Evolutionary conservation across 2,888 invertebrate species (phyloP).

Genomic region (Aspidapion aeneum): DNA sequence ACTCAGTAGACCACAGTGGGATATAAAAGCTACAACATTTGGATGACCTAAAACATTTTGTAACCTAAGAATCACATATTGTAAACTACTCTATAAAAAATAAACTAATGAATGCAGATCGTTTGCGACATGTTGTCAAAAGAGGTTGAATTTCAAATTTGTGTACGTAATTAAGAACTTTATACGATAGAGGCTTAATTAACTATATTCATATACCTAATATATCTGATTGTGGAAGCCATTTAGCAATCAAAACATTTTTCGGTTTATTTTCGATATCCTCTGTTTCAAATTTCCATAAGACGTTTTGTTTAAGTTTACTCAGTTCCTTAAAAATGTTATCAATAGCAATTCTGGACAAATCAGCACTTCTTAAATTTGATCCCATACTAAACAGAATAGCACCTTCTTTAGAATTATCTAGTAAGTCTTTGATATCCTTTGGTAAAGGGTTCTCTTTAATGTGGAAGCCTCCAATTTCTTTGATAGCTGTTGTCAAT

Average conservation of each 20-base stretch:
- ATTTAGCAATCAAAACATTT: constrained; percentile 45
- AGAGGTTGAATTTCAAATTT: no score
- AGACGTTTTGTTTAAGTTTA: constrained; percentile 43
- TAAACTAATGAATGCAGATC: no score
- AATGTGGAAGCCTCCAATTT: constrained; percentile 55
- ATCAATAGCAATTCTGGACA: constrained; percentile 37
- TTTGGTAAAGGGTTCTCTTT: constrained; percentile 26
- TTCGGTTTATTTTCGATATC: constrained; percentile 35
- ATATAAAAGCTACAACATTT: no score
- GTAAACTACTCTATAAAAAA: no score
- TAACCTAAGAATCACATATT: no score
- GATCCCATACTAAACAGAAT: constrained; percentile 48
- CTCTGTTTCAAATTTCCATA: constrained; percentile 48
- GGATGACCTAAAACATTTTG: no score
- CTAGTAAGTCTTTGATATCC: constrained; percentile 41
- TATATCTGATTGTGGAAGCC: constrained; percentile 45
- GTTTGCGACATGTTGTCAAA: no score
- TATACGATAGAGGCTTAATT: constrained; percentile 5
- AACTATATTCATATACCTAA: constrained; percentile 25
- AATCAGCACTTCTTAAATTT: constrained; percentile 38
- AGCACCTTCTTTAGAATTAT: constrained; percentile 41
- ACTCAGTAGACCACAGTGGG: no score
- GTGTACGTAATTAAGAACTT: no score
- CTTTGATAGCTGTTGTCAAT: constrained; percentile 52
- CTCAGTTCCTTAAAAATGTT: constrained; percentile 41